Conservation (phyloP, 2,888 invertebrate species). For the Dynastes maya region DNA sequence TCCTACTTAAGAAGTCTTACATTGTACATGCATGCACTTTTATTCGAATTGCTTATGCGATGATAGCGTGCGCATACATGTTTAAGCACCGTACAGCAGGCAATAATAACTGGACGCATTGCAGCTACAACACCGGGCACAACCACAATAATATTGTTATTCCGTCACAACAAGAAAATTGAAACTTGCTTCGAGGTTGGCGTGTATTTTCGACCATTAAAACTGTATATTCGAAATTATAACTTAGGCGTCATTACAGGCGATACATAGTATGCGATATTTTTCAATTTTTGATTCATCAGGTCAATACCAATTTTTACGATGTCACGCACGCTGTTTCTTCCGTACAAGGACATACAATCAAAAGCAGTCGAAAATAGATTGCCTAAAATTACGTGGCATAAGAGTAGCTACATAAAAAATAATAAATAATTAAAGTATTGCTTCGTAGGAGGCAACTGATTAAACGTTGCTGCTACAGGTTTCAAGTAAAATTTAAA, state of each 20-base stretch:
- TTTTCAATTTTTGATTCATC: slow-evolving; percentile 37
- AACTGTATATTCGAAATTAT: slow-evolving; percentile 45
- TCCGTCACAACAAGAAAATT: slow-evolving; percentile 19
- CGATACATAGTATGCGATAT: slow-evolving; percentile 21
- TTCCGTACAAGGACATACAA: background rate
- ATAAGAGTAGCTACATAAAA: background rate
- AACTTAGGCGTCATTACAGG: slow-evolving; percentile 19
- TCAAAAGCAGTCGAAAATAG: background rate
- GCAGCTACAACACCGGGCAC: background rate
- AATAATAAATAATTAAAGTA: no score
- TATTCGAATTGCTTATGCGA: slow-evolving; percentile 7
- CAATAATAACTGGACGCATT: slow-evolving; percentile 15
- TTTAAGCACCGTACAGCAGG: slow-evolving; percentile 4
- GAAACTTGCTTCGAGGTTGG: slow-evolving; percentile 28
- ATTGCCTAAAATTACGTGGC: background rate
- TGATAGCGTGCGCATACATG: slow-evolving; percentile 13
- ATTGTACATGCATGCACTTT: slow-evolving; percentile 14
- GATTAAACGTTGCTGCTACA: no score
- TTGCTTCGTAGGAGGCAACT: no score
- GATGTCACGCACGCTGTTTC: background rate
- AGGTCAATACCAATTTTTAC: slow-evolving; percentile 14
- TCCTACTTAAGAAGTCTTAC: no score
- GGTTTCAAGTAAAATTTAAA: no score
- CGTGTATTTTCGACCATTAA: slow-evolving; percentile 39
- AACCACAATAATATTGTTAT: slow-evolving; percentile 20